phyloP scores from a whole-genome alignment of 2,797 vertebrate species.

The Prunella strophiata region DNA sequence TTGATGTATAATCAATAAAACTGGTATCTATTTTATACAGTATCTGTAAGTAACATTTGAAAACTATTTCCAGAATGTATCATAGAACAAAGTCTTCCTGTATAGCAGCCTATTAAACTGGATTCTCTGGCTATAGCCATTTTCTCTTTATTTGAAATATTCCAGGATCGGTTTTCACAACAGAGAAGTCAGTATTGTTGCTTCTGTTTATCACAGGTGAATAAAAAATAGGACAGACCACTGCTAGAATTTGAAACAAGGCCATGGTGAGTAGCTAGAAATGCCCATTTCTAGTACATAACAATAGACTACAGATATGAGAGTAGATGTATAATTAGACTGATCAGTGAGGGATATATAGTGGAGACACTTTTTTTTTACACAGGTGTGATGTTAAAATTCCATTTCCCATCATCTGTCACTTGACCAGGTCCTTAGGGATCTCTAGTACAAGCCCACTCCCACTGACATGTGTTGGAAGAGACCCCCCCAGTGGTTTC shows the following conservation, averaged over 20 bases:
- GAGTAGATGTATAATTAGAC: not conserved
- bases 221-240: not conserved
- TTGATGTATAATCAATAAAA: slow-evolving; percentile 73
- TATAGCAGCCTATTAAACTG: slow-evolving; percentile 67
- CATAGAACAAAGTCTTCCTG: slow-evolving; percentile 71
- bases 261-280: not conserved
- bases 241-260: not conserved
- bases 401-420: not conserved
- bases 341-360: not conserved
- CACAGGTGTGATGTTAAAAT: not conserved
- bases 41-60: slow-evolving; percentile 67
- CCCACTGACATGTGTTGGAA: rapidly evolving
- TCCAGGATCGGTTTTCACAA: slow-evolving; percentile 19
- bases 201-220: slow-evolving; percentile 7
- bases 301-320: not conserved
- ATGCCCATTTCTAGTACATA: not conserved
- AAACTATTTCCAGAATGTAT: slow-evolving; percentile 70
- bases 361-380: not conserved
- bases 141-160: slow-evolving; percentile 35
- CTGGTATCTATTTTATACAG: slow-evolving; percentile 73
- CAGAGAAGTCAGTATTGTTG: not conserved
- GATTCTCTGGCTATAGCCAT: slow-evolving; percentile 65
- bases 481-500: not conserved
- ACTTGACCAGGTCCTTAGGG: not conserved
- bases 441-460: not conserved